Evolutionary conservation across 2,888 invertebrate species (phyloP), one percentile per base, ranked within the genome.

Genomic region (Caenorhabditis drosophilae): DNA sequence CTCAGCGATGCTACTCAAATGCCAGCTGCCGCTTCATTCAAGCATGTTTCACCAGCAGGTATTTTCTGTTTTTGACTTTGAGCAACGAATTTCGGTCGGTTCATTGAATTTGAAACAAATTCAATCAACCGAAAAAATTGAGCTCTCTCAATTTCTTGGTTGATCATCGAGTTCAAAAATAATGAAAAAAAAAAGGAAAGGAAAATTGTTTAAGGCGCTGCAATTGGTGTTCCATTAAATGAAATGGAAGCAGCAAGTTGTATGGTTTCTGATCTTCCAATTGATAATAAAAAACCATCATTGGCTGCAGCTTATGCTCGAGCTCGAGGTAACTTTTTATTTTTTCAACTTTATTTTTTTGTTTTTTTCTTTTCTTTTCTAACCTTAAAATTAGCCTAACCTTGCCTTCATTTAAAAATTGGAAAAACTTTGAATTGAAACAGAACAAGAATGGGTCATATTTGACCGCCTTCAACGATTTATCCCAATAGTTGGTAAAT

Each of bases 21-120:
- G 26, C 93, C 96, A 0, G 85, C 86, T 0, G 95, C 97, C 0
- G 90, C 94, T 0, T 96, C 95, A 57, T 97, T 98, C 85, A 98
- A 98, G 84, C 97, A 98, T 84, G 96, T 97, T 6, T 95, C 95
- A 25, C 97, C 97, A 0, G 96, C 97, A 42, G 76, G 75, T 71
- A 47, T 31, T 47, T n/a, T n/a, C n/a, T n/a, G n/a, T n/a, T n/a
- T n/a, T n/a, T n/a, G n/a, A n/a, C n/a, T n/a, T n/a, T n/a, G n/a
- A n/a, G n/a, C n/a, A n/a, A n/a, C n/a, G n/a, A n/a, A n/a, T n/a
- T n/a, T n/a, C n/a, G n/a, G n/a, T n/a, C n/a, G n/a, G n/a, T n/a
- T n/a, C n/a, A n/a, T n/a, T n/a, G n/a, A n/a, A n/a, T n/a, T n/a
- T n/a, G n/a, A n/a, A n/a, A n/a, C n/a, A n/a, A n/a, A n/a, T n/a